These are phyloP conservation scores for Acrobasis repandana DNA, from an alignment of 2,888 invertebrate genomes.

Conservation along the genomic window DNA sequence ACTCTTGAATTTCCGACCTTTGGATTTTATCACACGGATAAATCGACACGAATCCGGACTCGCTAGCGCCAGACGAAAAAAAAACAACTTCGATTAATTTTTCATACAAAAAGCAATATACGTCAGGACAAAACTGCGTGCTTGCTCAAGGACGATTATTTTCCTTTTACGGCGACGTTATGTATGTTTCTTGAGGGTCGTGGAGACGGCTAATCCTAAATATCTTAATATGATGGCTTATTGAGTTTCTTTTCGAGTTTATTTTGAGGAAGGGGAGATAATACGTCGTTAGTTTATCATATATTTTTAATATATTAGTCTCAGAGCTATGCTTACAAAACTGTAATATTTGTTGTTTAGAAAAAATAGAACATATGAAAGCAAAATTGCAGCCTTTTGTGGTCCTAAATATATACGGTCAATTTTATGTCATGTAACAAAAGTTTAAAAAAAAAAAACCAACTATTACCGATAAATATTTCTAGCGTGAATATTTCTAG, in stretches of 20 bases:
- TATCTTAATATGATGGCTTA: not conserved
- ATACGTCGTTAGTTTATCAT: too few relatives aligned
- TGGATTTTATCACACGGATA: constrained; percentile 49
- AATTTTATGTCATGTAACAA: too few relatives aligned
- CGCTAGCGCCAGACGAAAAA: constrained; percentile 18
- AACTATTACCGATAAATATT: too few relatives aligned
- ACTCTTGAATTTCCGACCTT: constrained; percentile 47
- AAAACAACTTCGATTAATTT: constrained; percentile 41
- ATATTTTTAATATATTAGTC: too few relatives aligned
- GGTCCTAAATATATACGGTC: too few relatives aligned
- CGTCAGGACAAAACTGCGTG: constrained; percentile 23
- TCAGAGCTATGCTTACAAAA: too few relatives aligned
- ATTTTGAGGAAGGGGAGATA: not conserved
- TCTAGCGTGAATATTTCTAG: not conserved
- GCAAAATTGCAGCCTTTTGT: too few relatives aligned
- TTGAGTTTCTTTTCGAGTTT: constrained; percentile 3
- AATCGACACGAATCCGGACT: constrained; percentile 37
- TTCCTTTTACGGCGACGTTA: constrained; percentile 34
- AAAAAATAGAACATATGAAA: too few relatives aligned
- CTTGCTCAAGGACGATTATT: constrained; percentile 43
- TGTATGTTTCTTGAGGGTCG: constrained; percentile 7
- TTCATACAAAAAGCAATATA: constrained; percentile 46
- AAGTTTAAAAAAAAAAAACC: too few relatives aligned
- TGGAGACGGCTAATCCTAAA: not conserved
- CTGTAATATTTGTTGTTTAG: too few relatives aligned